A percentile compares a stretch with the other conserved stretches of the same genome.
phyloP scores from a whole-genome alignment of 2,113 vertebrate species.

The Dasyornis broadbenti region DNA sequence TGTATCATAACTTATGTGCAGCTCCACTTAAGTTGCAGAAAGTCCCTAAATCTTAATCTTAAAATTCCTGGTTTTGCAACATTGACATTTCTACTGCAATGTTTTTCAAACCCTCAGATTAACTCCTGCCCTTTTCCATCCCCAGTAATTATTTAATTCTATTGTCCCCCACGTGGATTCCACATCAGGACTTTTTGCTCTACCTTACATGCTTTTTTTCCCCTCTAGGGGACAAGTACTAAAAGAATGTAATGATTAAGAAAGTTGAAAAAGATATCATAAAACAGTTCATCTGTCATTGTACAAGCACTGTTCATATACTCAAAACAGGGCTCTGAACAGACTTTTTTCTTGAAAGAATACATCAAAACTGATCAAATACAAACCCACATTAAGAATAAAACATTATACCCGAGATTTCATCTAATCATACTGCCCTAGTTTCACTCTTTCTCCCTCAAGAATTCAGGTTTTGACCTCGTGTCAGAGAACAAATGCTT shows the following conservation, averaged over 20 bases:
- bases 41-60: not conserved
- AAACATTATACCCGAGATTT: not conserved
- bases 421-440: not conserved
- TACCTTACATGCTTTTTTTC: not conserved
- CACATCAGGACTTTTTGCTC: not conserved
- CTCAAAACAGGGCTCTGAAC: not conserved
- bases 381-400: not conserved
- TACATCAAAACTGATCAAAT: not conserved
- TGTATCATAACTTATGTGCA: not conserved
- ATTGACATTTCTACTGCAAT: not conserved
- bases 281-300: not conserved
- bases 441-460: not conserved
- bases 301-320: not conserved
- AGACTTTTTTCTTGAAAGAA: not conserved
- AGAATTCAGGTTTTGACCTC: not conserved
- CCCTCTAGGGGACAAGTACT: not conserved
- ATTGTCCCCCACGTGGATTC: not conserved
- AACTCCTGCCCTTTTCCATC: not conserved
- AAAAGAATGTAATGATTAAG: not conserved
- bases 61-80: not conserved
- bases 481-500: conserved; percentile 1
- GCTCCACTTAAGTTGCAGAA: not conserved
- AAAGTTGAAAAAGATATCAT: not conserved
- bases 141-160: not conserved
- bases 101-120: not conserved